Evolutionary conservation across 2,888 invertebrate species (phyloP), one percentile per base, ranked within the genome.

Genomic region (Phymatocera aterrima): DNA sequence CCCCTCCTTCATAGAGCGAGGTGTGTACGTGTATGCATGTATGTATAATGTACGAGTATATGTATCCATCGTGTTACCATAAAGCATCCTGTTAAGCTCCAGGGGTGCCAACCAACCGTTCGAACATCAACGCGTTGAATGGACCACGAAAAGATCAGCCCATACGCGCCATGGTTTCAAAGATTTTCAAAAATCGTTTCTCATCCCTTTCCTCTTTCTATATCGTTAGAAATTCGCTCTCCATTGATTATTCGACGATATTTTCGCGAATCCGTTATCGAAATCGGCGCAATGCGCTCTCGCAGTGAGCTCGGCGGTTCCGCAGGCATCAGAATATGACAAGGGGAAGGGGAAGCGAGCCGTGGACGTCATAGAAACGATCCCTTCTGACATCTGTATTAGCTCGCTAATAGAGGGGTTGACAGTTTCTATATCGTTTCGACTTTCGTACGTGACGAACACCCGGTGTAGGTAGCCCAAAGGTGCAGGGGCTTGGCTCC

Each of bases 351-450:
- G 12, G 28, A 24, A 18, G 3, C 10, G 60, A 18, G 54, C 18
- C 54, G 60, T n/a, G 68, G 46, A 46, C n/a, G 72, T 72, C 43
- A 72, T 51, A 51, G 72, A 72, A 72, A 51, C 48, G 31, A 18
- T 78, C 84, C 82, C 83, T 85, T 82, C 84, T 90, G 90, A 90
- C 89, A 89, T 90, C 90, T 89, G 90, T 89, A 90, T 90, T 90
- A 90, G 87, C 87, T 21, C 84, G 86, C 78, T 78, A 78, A 78
- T 78, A 78, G 87, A 88, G 75, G 75, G 75, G 75, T 75, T 75
- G 75, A 75, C 75, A 75, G 54, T 75, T 75, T 75, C 46, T 75
- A 57, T 75, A 75, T 75, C 57, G 81, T 79, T 78, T 68, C 79
- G 57, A 70, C 68, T 74, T 79, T 68, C 48, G 80, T 85, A 85